Evolutionary conservation across 2,888 invertebrate genomes (phyloP).

Genomic region (Folsomia manolachei): DNA sequence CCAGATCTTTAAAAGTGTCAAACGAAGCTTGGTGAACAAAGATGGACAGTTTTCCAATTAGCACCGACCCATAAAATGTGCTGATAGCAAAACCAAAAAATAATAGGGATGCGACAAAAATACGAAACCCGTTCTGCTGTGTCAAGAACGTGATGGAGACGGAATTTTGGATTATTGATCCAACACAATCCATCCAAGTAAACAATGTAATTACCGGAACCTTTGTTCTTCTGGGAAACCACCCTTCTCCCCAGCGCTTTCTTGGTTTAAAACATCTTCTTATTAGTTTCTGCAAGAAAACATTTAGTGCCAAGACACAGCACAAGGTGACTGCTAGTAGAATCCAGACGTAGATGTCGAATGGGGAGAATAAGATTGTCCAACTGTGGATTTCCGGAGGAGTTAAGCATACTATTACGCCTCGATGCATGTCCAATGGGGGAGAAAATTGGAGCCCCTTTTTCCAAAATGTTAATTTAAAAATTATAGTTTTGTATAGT

Average conservation of each 20-base stretch:
- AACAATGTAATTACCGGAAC: not conserved
- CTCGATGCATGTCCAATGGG: not conserved
- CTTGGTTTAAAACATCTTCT: not conserved
- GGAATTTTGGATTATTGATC: not conserved
- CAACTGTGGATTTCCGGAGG: not conserved
- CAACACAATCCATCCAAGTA: not conserved
- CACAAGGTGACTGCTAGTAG: not conserved
- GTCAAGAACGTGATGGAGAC: not conserved
- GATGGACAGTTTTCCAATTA: not conserved
- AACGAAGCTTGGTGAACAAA: too few relatives aligned
- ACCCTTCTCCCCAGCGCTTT: slow-evolving; percentile 1
- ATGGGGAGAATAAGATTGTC: not conserved
- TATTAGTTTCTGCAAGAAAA: not conserved
- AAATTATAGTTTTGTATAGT: too few relatives aligned
- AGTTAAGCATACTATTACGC: not conserved
- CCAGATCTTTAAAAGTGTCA: too few relatives aligned
- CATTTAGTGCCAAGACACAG: not conserved
- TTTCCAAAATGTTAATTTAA: too few relatives aligned
- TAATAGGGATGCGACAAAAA: not conserved
- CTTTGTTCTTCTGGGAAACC: not conserved
- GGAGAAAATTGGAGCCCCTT: not conserved
- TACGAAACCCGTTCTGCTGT: not conserved
- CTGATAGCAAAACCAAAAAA: not conserved
- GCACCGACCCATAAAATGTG: not conserved
- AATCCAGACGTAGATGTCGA: not conserved